A percentile compares a stretch with the other conserved stretches of the same genome.
Conservation (phyloP, 2,888 invertebrate genomes). For the Lycia hirtaria region DNA sequence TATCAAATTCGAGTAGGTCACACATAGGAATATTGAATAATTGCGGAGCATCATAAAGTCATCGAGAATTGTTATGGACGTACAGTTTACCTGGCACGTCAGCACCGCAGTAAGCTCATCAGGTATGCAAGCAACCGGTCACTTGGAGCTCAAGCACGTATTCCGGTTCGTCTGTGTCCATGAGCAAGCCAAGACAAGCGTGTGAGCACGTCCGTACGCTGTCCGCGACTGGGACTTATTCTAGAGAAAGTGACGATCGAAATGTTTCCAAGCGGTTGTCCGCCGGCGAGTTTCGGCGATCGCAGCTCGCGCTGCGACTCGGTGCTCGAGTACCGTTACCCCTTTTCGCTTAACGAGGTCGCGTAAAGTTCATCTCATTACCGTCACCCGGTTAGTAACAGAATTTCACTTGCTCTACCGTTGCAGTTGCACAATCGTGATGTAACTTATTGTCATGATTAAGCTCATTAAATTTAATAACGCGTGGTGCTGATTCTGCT, state of each 20-base stretch:
- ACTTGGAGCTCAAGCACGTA: conserved; percentile 20
- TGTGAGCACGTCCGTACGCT: conserved; percentile 49
- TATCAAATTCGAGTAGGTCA: background rate
- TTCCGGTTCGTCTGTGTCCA: conserved; percentile 4
- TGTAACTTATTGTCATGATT: conserved; percentile 35
- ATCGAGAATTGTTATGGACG: background rate
- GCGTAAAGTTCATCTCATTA: conserved; percentile 64
- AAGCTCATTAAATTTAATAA: conserved; percentile 24
- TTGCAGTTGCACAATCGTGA: conserved; percentile 47
- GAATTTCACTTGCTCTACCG: conserved; percentile 58
- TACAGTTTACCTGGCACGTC: conserved; percentile 28
- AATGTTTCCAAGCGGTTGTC: conserved; percentile 69
- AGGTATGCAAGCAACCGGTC: conserved; percentile 30
- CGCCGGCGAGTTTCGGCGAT: conserved; percentile 58
- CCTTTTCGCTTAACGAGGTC: conserved; percentile 72
- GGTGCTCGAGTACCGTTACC: conserved; percentile 70
- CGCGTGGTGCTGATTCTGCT: conserved; percentile 18
- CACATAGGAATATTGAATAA: background rate
- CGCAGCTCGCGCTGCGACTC: conserved; percentile 42
- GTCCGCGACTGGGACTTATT: conserved; percentile 65
- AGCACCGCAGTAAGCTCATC: conserved; percentile 17
- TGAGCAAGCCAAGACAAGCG: conserved; percentile 28
- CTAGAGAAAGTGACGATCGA: conserved; percentile 79
- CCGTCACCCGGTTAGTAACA: conserved; percentile 55
- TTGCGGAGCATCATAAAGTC: background rate